phyloP scores from a whole-genome alignment of 2,888 invertebrate genomes.

The Microdon myrmicae region DNA sequence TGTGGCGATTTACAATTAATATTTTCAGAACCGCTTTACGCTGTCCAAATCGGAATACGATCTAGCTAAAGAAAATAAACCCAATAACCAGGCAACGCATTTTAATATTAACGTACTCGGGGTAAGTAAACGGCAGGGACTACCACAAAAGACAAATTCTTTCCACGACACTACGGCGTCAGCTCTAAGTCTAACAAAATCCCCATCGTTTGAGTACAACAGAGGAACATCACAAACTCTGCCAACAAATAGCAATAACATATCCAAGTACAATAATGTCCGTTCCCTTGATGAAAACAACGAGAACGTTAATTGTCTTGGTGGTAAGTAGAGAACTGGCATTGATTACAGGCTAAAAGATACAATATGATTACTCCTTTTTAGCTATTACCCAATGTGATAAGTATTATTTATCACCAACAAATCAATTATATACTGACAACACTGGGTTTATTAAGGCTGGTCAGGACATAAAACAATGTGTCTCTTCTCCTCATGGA shows the following conservation, averaged over 20 bases:
- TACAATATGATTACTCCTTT: not conserved
- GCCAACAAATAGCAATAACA: slow-evolving; percentile 4
- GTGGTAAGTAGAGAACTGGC: slow-evolving; percentile 5
- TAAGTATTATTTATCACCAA: slow-evolving; percentile 64
- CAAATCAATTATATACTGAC: slow-evolving; percentile 62
- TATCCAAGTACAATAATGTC: slow-evolving; percentile 22
- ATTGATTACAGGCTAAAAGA: not conserved
- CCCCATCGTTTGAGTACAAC: slow-evolving; percentile 40
- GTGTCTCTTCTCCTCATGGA: slow-evolving; percentile 60
- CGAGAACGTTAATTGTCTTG: slow-evolving; percentile 24
- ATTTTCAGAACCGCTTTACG: slow-evolving; percentile 28
- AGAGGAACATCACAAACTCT: slow-evolving; percentile 2
- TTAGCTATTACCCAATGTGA: slow-evolving; percentile 61
- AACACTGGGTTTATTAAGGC: slow-evolving; percentile 63
- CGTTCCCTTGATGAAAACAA: slow-evolving; percentile 24
- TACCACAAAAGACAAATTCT: slow-evolving; percentile 40
- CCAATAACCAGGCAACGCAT: slow-evolving; percentile 56
- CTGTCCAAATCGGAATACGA: slow-evolving; percentile 54
- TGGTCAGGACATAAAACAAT: slow-evolving; percentile 65
- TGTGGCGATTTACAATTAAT: not conserved
- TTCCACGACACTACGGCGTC: slow-evolving; percentile 39
- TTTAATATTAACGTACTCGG: slow-evolving; percentile 55
- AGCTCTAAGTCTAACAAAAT: slow-evolving; percentile 34
- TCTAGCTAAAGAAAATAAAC: slow-evolving; percentile 54
- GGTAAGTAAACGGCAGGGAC: slow-evolving; percentile 46